Conservation (phyloP, 1,140 invertebrate species). For the Proales similis region DNA sequence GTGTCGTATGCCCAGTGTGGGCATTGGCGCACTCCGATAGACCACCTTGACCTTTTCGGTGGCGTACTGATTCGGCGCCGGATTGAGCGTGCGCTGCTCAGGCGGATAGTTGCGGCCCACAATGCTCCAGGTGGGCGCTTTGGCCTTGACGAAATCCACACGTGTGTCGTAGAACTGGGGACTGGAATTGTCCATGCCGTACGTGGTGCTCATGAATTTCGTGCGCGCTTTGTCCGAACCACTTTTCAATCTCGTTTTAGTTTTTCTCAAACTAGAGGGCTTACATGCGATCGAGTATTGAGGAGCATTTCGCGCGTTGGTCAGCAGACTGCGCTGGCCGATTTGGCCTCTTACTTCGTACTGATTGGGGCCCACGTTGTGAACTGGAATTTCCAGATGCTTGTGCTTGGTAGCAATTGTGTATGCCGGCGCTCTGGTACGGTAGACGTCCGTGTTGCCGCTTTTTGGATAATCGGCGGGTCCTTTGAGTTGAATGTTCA, state of each 20-base stretch:
- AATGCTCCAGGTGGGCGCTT: constrained; percentile 12
- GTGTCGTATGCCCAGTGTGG: constrained; percentile 16
- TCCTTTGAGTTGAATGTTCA: too few relatives aligned
- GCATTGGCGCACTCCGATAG: neutral
- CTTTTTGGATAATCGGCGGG: constrained; percentile 16
- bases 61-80: constrained; percentile 19
- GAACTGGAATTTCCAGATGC: constrained; percentile 6
- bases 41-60: neutral
- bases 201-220: constrained; percentile 37
- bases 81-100: neutral
- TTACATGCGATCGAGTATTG: neutral
- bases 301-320: neutral
- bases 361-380: constrained; percentile 20
- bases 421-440: neutral
- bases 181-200: constrained; percentile 30
- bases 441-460: constrained; percentile 7
- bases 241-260: too few relatives aligned
- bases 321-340: constrained; percentile 4
- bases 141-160: neutral
- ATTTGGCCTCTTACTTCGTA: constrained; percentile 7
- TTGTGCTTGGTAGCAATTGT: constrained; percentile 30
- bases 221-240: too few relatives aligned
- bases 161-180: neutral
- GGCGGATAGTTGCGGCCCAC: constrained; percentile 4
- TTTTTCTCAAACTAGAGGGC: too few relatives aligned